Conservation (phyloP, 2,113 vertebrate genomes). For the Fukomys damarensis region DNA sequence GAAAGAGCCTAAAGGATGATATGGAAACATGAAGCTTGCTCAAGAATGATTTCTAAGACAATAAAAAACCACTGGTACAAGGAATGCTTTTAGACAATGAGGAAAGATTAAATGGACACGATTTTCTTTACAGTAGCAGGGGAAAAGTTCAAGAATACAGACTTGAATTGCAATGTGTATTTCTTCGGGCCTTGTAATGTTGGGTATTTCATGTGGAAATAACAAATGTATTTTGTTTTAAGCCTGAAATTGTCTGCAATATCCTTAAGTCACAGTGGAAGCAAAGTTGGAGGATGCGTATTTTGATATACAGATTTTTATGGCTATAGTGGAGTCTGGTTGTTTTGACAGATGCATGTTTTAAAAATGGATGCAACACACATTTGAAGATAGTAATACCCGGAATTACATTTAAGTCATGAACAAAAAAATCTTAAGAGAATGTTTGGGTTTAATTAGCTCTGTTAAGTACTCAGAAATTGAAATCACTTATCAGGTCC, state of each 20-base stretch:
- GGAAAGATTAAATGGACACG: constrained; percentile 52
- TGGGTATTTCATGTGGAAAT: constrained; percentile 74
- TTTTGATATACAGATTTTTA: constrained; percentile 42
- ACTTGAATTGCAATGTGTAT: constrained; percentile 64
- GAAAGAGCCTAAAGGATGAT: constrained; percentile 58
- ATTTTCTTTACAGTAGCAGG: constrained; percentile 45
- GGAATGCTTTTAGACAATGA: constrained; percentile 31
- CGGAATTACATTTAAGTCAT: constrained; percentile 66
- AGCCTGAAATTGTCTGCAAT: constrained; percentile 48
- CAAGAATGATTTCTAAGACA: constrained; percentile 76
- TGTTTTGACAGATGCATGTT: constrained; percentile 80
- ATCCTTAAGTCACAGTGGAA: not conserved
- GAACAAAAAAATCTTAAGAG: constrained; percentile 47
- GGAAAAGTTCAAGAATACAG: constrained; percentile 36
- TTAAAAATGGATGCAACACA: constrained; percentile 62
- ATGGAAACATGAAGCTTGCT: constrained; percentile 50
- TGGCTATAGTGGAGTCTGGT: constrained; percentile 51
- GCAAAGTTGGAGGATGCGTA: constrained; percentile 57
- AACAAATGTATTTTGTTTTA: constrained; percentile 43
- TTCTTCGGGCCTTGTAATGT: constrained; percentile 76
- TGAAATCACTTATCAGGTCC: not conserved
- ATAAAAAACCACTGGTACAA: constrained; percentile 66
- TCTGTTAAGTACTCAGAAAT: constrained; percentile 27
- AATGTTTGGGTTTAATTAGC: constrained; percentile 3
- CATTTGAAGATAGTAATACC: constrained; percentile 56